Evolutionary conservation across 2,797 vertebrate species (phyloP), one percentile per base, ranked within the genome.

Genomic region (Pangasius djambal): DNA sequence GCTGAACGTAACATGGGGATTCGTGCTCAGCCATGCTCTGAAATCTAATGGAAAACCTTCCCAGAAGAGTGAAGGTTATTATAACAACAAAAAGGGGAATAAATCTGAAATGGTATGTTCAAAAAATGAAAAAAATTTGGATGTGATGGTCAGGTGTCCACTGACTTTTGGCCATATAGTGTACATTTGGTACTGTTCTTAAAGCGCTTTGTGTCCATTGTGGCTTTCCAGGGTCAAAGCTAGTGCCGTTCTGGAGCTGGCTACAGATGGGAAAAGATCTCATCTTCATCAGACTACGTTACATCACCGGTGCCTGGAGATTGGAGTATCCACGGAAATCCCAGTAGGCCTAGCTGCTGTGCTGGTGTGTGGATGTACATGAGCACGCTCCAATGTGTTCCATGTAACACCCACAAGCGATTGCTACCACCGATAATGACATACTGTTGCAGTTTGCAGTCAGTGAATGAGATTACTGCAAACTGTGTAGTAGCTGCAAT

Each of bases 201-300:
- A 50, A 52, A n/a, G 52, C 55, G 2, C 48, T 25, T 65, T 28
- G 16, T 65, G 34, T 52, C 10, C 34, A 15, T 83, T 82, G 13
- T 63, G 6, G 0, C 8, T 85, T 88, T 86, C 1, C 37, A 99
- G 99, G 98, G 88, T 99, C 98, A 91, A 99, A 99, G 91, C 94
- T 99, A 94, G 96, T 99, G 94, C 98, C 98, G 1, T 97, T 99
- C 93, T 99, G 98, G 98, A 99, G 98, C 93, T 99, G 98, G 99
- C 94, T 99, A 88, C 98, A 99, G 93, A 99, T 99, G 99, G 99
- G 99, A 90, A 95, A 89, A 87, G 99, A 99, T 94, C 96, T 99
- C 88, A 92, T 99, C 92, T 97, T 98, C 95, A 99, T 99, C 94
- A 96, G 98, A 89, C 95, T 99, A 86, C 97, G 98, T 85, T 99